phyloP scores from a whole-genome alignment of 2,113 vertebrate genomes.

The Chrysochloris asiatica region DNA sequence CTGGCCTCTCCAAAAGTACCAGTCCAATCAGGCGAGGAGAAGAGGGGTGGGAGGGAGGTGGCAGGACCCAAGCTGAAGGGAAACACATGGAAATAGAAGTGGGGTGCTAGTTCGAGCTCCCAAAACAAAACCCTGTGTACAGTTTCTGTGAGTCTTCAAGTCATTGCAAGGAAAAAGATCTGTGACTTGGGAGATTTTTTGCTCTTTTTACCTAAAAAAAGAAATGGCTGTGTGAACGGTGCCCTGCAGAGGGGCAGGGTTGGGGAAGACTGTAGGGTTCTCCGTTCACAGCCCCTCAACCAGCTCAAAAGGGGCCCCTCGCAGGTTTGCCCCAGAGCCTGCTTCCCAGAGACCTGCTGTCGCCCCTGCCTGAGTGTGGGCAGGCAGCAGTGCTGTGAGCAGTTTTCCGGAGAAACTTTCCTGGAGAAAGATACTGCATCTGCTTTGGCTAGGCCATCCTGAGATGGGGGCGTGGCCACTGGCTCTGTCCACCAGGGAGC shows the following conservation, averaged over 20 bases:
- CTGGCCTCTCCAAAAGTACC: background rate
- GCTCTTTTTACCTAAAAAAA: background rate
- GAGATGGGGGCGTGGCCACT: background rate
- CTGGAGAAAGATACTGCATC: background rate
- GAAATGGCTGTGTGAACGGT: background rate
- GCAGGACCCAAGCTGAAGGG: background rate
- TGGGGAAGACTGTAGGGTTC: background rate
- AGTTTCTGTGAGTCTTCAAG: background rate
- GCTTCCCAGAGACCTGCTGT: background rate
- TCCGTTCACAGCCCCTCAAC: background rate
- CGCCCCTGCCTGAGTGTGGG: background rate
- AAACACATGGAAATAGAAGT: background rate
- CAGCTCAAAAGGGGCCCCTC: background rate
- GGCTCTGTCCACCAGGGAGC: constrained; percentile 79
- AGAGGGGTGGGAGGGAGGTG: background rate
- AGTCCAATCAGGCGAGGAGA: background rate
- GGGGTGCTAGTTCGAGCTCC: background rate
- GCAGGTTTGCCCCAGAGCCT: background rate
- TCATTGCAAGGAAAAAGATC: background rate
- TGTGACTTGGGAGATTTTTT: background rate
- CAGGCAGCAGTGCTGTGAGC: background rate
- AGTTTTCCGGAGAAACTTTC: accelerated
- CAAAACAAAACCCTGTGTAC: background rate
- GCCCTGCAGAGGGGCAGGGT: background rate
- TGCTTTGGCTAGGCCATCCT: background rate